Evolutionary conservation across 2,797 vertebrate genomes (phyloP).

Genomic region (Geotrypetes seraphini): DNA sequence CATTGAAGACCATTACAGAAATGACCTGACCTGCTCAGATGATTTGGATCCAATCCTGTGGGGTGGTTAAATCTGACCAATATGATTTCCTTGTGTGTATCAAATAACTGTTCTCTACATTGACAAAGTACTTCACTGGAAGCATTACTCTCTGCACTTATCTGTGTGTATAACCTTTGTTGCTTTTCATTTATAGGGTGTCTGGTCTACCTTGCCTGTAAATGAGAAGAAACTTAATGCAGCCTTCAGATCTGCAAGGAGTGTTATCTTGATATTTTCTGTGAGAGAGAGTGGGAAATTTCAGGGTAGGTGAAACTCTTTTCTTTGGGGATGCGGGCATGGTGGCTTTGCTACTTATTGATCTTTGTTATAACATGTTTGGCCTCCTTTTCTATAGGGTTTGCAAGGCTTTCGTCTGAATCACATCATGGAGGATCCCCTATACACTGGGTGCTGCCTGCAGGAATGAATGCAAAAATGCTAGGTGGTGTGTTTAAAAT

Average conservation of each 20-base stretch:
- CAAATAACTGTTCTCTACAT: too few species aligned
- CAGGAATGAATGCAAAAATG: conserved; percentile 97
- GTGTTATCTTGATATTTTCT: conserved; percentile 93
- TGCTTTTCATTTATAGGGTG: conserved; percentile 60
- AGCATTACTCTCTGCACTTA: too few species aligned
- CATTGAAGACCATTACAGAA: too few species aligned
- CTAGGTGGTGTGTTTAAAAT: conserved; percentile 97
- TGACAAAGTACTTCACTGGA: too few species aligned
- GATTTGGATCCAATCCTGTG: too few species aligned
- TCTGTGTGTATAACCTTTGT: neutral
- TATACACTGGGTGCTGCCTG: conserved; percentile 96
- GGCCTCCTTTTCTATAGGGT: conserved; percentile 61
- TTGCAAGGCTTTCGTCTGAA: conserved; percentile 86
- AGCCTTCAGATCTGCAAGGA: conserved; percentile 82
- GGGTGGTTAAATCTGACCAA: too few species aligned
- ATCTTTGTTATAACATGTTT: conserved; percentile 10
- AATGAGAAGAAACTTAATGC: conserved; percentile 96
- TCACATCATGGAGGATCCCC: conserved; percentile 94
- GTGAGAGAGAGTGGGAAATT: conserved; percentile 96
- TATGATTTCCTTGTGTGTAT: too few species aligned
- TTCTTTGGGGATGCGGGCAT: too few species aligned
- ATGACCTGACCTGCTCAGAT: too few species aligned
- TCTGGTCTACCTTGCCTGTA: conserved; percentile 94
- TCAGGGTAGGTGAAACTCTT: conserved; percentile 67
- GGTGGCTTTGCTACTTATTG: neutral